Evolutionary conservation across 2,113 vertebrate genomes (phyloP).

Genomic region (Ramphastos sulfuratus): DNA sequence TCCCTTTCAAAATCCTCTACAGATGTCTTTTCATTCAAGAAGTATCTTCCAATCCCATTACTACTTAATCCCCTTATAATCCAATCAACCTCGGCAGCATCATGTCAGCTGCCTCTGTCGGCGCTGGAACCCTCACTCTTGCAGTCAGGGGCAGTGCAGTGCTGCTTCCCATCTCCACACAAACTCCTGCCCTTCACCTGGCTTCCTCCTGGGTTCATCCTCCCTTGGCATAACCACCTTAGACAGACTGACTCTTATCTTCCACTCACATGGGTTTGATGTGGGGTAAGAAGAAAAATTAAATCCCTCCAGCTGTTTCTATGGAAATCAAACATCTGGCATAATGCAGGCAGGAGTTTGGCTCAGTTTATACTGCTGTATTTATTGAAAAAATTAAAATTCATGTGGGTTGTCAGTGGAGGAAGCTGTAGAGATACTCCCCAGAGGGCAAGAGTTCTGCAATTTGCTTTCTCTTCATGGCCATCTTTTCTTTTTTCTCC

Average conservation of each 20-base stretch:
- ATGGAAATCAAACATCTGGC: background rate
- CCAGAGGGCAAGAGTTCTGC: background rate
- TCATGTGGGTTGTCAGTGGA: background rate
- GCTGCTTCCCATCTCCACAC: background rate
- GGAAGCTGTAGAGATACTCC: background rate
- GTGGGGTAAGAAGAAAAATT: background rate
- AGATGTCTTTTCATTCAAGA: conserved; percentile 52
- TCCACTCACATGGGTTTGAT: background rate
- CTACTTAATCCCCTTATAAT: conserved; percentile 72
- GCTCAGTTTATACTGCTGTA: background rate
- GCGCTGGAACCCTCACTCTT: conserved; percentile 36
- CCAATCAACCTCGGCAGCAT: conserved; percentile 68
- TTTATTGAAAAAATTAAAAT: background rate
- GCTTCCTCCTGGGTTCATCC: background rate
- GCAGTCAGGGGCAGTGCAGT: background rate
- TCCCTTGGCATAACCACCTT: background rate
- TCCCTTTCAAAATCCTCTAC: conserved; percentile 32
- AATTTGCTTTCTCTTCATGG: background rate
- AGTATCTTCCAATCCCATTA: conserved; percentile 71
- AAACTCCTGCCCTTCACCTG: conserved; percentile 5
- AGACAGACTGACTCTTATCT: background rate
- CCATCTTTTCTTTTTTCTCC: background rate
- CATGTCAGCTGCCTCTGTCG: conserved; percentile 64
- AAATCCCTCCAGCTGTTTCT: background rate
- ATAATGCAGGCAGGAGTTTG: too few relatives aligned